phyloP scores from a whole-genome alignment of 2,113 vertebrate genomes.

The Actinemys pallida region DNA sequence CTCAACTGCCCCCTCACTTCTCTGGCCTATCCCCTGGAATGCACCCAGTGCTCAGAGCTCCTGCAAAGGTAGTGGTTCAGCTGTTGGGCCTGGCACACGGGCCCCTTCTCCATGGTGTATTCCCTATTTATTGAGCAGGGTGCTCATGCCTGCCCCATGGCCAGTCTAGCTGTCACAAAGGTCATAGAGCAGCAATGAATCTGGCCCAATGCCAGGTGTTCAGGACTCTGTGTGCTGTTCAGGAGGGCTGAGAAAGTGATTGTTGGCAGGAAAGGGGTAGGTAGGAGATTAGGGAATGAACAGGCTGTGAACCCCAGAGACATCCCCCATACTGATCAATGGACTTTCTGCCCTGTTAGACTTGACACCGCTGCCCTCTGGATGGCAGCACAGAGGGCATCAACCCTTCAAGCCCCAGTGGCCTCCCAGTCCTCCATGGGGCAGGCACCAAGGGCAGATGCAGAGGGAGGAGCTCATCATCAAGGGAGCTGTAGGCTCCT shows the following conservation, averaged over 20 bases:
- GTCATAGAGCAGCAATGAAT: not conserved
- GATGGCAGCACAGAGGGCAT: not conserved
- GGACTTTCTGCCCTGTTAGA: not conserved
- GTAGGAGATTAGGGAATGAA: not conserved
- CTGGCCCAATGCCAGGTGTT: not conserved
- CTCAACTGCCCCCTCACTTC: not conserved
- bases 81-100: not conserved
- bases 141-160: not conserved
- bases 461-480: not conserved
- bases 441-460: slow-evolving; percentile 11
- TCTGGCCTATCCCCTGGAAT: not conserved
- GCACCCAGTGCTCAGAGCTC: not conserved
- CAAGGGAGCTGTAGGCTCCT: not conserved
- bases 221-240: not conserved
- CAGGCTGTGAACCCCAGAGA: not conserved
- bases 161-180: too few species aligned
- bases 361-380: not conserved
- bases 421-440: not conserved
- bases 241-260: not conserved
- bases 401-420: not conserved
- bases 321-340: not conserved
- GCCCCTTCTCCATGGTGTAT: not conserved
- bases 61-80: not conserved
- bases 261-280: not conserved
- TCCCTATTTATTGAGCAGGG: not conserved